Evolutionary conservation across 2,888 invertebrate genomes (phyloP), one percentile per base, ranked within the genome.

Genomic region (Norana najaformis): DNA sequence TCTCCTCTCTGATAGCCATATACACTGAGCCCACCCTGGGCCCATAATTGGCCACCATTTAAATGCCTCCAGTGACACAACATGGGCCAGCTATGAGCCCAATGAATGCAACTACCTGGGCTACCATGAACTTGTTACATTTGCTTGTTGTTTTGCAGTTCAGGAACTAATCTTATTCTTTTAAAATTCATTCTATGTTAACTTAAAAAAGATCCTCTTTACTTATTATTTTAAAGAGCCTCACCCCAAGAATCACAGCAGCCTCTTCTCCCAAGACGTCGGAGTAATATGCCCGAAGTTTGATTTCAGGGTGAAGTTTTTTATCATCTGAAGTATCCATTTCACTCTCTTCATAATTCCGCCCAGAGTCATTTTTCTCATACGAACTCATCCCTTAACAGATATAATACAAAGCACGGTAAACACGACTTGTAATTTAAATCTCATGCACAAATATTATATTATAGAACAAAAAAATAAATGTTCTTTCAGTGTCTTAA

Each of bases 231-330:
- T 30, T n/a, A 69, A n/a, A 69, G 8, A 37, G 18, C 18, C 85
- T 37, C 35, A 85, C 85, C 85, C 85, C 85, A 85, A 85, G 85
- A 85, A 85, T 85, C 37, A 85, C 85, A 85, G 85, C 85, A 35
- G 85, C 85, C 16, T 85, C 85, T 35, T 85, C 85, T 85, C 85
- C 85, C 85, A 85, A 85, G 34, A 85, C 85, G 35, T 85, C 85
- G 16, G 85, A 85, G 85, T 85, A 85, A 37, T 85, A 85, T 35
- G 35, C 85, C 35, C 85, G 85, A 85, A 85, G 85, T 36, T 85
- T 85, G 36, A 30, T 85, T 85, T 85, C 85, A 23, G 85, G 85
- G 36, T 36, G 34, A n/a, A n/a, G 6, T 1, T n/a, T 69, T n/a
- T 69, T 69, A 69, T 69, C 69, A 69, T n/a, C 69, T 5, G 69